Evolutionary conservation across 2,888 invertebrate species (phyloP).

Genomic region (Argyra leucocephala): DNA sequence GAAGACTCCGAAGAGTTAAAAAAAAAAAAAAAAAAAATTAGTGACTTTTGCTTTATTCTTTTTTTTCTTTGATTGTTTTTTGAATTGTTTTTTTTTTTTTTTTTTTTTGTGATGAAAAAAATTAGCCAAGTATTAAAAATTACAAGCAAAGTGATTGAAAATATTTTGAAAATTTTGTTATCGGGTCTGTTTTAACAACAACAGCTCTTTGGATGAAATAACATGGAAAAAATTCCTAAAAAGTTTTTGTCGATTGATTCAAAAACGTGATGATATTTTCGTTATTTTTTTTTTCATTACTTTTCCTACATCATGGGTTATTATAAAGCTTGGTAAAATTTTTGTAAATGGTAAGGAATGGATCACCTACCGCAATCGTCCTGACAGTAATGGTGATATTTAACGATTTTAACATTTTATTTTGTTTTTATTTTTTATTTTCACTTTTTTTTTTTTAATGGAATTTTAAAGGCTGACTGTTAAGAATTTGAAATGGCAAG

Average conservation of each 20-base stretch:
- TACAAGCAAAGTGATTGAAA: background rate
- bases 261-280: background rate
- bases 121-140: background rate
- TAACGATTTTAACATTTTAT: too few species aligned
- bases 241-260: background rate
- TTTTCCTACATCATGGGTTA: too few species aligned
- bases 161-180: slow-evolving; percentile 3
- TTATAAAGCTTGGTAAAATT: too few species aligned
- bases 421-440: too few species aligned
- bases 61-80: too few species aligned
- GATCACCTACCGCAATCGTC: background rate
- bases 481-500: background rate
- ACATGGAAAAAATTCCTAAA: slow-evolving; percentile 4
- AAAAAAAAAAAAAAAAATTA: too few species aligned
- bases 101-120: too few species aligned
- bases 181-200: background rate
- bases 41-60: too few species aligned
- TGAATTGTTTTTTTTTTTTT: too few species aligned
- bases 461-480: slow-evolving; percentile 3
- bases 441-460: background rate
- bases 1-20: too few species aligned
- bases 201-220: background rate
- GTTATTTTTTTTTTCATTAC: too few species aligned
- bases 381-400: background rate
- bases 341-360: background rate